phyloP scores from a whole-genome alignment of 1,140 invertebrate genomes.

The Bombus consobrinus region DNA sequence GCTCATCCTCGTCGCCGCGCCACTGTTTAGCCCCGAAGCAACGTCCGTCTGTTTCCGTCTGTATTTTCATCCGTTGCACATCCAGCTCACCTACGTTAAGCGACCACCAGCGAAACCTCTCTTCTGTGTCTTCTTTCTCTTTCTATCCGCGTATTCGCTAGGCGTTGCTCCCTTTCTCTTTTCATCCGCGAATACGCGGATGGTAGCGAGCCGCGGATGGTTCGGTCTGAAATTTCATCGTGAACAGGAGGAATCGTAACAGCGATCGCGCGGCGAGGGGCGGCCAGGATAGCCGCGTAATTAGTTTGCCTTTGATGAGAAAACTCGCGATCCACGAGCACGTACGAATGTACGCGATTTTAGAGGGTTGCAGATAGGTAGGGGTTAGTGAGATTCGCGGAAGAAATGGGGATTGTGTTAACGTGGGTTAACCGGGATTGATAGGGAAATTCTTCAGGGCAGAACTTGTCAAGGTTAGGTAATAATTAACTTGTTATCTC shows the following conservation, averaged over 20 bases:
- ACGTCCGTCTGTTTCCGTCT: slow-evolving; percentile 42
- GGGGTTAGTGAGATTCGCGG: not conserved
- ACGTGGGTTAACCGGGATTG: not conserved
- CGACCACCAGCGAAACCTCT: not conserved
- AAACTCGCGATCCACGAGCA: slow-evolving; percentile 44
- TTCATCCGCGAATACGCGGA: not conserved
- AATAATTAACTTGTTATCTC: not conserved
- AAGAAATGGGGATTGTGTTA: not conserved
- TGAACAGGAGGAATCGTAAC: slow-evolving; percentile 63
- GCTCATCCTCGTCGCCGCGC: slow-evolving; percentile 4
- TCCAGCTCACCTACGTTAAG: slow-evolving; percentile 41
- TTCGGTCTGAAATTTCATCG: slow-evolving; percentile 64
- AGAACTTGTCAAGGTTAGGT: not conserved
- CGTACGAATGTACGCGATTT: slow-evolving; percentile 3
- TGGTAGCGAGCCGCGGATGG: not conserved
- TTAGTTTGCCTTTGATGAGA: slow-evolving; percentile 63
- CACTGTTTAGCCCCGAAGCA: slow-evolving; percentile 50
- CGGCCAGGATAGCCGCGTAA: slow-evolving; percentile 54
- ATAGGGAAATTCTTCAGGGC: not conserved
- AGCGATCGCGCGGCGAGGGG: slow-evolving; percentile 13
- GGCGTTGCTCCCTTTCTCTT: not conserved
- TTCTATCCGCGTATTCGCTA: no score
- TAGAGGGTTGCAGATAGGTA: not conserved
- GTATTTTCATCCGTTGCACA: slow-evolving; percentile 40
- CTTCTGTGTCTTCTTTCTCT: not conserved